Base-by-base conservation (phyloP, 1,140 invertebrate species). In the Diprion similis region DNA sequence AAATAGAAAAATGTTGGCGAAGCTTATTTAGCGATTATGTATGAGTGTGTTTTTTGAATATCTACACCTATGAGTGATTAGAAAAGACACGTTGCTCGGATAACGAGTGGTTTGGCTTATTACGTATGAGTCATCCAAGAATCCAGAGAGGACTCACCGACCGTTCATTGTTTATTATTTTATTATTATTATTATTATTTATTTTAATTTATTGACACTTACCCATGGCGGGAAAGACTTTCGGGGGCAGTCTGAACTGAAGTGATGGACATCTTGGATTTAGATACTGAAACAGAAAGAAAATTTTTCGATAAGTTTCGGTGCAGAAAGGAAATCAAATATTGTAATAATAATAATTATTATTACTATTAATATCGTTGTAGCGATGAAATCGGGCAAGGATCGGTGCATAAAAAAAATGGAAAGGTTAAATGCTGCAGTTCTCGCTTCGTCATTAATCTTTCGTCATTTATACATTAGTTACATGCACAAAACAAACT, bases 161-260 rank as follows among this genome's bases (percentile, higher is more conserved):
- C 24, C 2, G 24, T 3, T 6, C 6, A 37, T 37, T 37, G 24
- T 37, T 37, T 37, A 37, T 37, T 37, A 37, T 1, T 37, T 37
- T 37, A 37, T n/a, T n/a, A 37, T 1, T 3, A 37, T 6, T 3
- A 37, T 37, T 37, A 37, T 37, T 37, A 37, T 37, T 1, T 37
- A 37, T 37, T 37, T 4, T 6, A 37, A 37, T 37, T 37, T 6
- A 37, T 37, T 37, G 51, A 45, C 11, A 70, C 69, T 37, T 76
- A 85, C 84, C 83, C 83, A 66, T 84, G 82, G 64, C 84, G 84
- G 71, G 84, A 85, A 64, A 85, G 82, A 66, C 80, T 85, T 65
- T 85, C 82, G 10, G 82, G 79, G 51, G 71, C 77, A 24, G 80
- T 78, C 72, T 84, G 82, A 37, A 85, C 82, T 13, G 84, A 83